Base-by-base conservation (phyloP, 2,888 invertebrate species). In the Molorchus minor region DNA sequence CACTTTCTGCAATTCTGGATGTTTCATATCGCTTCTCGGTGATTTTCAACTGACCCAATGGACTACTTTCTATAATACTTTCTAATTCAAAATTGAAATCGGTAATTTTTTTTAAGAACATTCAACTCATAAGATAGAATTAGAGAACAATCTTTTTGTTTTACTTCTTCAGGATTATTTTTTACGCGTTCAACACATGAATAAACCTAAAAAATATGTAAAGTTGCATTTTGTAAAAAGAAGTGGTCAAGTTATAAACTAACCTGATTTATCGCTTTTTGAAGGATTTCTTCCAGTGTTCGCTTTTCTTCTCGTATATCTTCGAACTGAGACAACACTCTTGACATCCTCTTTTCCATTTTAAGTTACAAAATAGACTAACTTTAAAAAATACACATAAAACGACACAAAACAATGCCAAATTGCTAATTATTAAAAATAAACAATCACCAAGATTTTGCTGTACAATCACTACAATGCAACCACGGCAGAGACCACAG, bases 31-130 rank as follows among this genome's bases (percentile, higher is more conserved):
- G n/a, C n/a, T 40, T 43, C 25, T 43, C 43, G 2, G n/a, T 25
- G 17, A 36, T 19, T 30, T 45, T 33, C 35, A 53, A 35, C 15
- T 16, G 16, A 2, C 40, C 25, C 4, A 56, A 21, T 36, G 55
- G 55, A 43, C 46, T 59, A 8, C 45, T 33, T 10, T 59, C 55
- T 17, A 59, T 35, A 3, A 63, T 5, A 17, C 25, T 49, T 49
- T 65, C 65, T 49, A 65, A 53, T 29, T 56, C 30, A 16, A 45
- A 63, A 35, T 61, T 65, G 2, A 65, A 61, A 30, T 65, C 61
- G 7, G 51, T 56, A 13, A 65, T 36, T 38, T 57, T 56, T 16
- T 61, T 55, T 21, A 63, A n/a, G 46, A 8, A 65, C 33, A 15
- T 63, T 49, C 16, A 65, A n/a, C 30, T 56, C 54, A 54, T 63